Evolutionary conservation across 1,140 invertebrate genomes (phyloP), one percentile per base, ranked within the genome.

Genomic region (Phortica variegata): DNA sequence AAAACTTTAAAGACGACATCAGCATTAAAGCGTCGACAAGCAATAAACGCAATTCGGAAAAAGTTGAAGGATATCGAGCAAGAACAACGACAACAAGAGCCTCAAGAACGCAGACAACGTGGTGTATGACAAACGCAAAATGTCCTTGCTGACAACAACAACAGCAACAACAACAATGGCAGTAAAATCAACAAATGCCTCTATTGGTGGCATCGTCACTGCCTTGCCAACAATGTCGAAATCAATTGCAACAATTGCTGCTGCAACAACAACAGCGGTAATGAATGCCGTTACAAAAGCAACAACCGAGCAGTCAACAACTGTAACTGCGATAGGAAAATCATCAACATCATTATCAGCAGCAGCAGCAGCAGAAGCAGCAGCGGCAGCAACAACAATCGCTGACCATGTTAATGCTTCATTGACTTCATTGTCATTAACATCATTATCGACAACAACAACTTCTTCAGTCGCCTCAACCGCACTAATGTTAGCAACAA

Each of bases 391-490:
- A 40, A 51, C 61, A 53, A 54, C 63, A 34, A 13, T 47, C 56
- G 31, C 65, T 65, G 40, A 36, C 16, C 58, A 65, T 69, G 58
- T 61, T 33, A 56, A 69, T 36, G 65, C 56, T 53, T 69, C 65
- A 55, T 68, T 68, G 61, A 65, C 65, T 59, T 68, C 65, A 47
- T 61, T 69, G 47, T 68, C 65, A 55, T 52, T 69, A 58, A 71
- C 65, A 37, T 16, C 36, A 23, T 19, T 34, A 5, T 16, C 36
- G 6, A 47, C 61, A 36, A 57, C 65, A 20, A 50, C 54, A 29
- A 17, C 43, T 19, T 29, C 43, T 7, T 31, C 44, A 5, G 29
- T 39, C 29, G 21, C 47, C n/a, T 37, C 46, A n/a, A 13, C 41
- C 17, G 43, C 43, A 3, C 21, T 37, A 36, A n/a, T 29, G 34